Percentiles rank a stretch among this genome's conserved stretches.
phyloP scores from a whole-genome alignment of 2,113 vertebrate species.

The Pelvicachromis taeniatus region DNA sequence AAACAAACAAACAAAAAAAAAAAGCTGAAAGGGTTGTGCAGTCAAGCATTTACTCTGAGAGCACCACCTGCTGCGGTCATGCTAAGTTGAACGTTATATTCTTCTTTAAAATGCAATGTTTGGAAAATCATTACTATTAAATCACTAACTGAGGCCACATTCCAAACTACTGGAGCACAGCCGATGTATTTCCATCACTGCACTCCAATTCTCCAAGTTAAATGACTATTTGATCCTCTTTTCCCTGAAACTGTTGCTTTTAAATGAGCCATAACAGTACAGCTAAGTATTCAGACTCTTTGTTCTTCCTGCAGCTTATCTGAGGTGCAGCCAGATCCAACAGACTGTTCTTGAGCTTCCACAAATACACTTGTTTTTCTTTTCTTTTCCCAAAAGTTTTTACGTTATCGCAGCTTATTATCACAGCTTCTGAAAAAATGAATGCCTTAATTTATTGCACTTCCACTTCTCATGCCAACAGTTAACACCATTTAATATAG shows the following conservation, averaged over 20 bases:
- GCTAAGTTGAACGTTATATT: neutral
- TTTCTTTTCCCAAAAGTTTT: neutral
- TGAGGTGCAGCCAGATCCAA: neutral
- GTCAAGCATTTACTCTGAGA: neutral
- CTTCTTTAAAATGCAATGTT: neutral
- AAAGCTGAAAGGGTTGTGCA: neutral
- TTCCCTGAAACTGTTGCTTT: conserved; percentile 14
- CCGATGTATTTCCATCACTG: neutral
- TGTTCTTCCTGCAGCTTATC: conserved; percentile 16
- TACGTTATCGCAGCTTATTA: neutral
- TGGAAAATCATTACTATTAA: neutral
- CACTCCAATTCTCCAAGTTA: neutral
- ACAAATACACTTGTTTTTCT: neutral
- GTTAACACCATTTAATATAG: neutral
- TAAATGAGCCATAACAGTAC: conserved; percentile 1
- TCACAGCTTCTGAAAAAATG: neutral
- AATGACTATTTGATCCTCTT: conserved; percentile 19
- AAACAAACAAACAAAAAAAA: neutral
- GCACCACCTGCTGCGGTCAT: neutral
- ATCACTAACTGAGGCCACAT: neutral
- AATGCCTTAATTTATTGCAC: neutral
- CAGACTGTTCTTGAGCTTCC: neutral
- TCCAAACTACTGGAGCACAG: neutral
- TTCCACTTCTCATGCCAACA: neutral
- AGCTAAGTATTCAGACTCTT: conserved; percentile 3